Conservation (phyloP, 2,797 vertebrate species). For the Micropoecilia bifurca region DNA sequence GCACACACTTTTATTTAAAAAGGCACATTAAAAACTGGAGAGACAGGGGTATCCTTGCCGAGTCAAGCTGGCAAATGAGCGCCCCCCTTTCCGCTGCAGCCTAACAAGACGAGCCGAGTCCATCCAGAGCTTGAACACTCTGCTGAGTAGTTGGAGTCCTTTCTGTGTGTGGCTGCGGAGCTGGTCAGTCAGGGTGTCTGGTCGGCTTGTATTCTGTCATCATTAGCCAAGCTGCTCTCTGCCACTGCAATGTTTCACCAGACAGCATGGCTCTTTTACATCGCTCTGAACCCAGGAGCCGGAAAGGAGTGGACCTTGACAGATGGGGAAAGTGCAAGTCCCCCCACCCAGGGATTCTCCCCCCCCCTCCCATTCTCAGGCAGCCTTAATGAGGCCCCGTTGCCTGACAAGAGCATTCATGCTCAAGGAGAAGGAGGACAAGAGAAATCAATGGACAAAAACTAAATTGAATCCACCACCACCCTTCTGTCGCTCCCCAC, state of each 20-base stretch:
- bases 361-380: constrained; percentile 1
- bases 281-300: constrained; percentile 44
- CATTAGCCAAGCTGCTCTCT: constrained; percentile 55
- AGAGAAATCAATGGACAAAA: constrained; percentile 22
- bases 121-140: constrained; percentile 42
- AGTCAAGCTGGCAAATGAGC: constrained; percentile 63
- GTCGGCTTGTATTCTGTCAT: constrained; percentile 51
- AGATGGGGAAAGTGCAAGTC: constrained; percentile 36
- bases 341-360: not conserved
- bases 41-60: constrained; percentile 26
- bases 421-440: constrained; percentile 12
- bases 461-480: constrained; percentile 22
- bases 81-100: constrained; percentile 50
- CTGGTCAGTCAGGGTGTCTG: constrained; percentile 37
- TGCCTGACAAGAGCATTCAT: constrained; percentile 30
- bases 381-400: constrained; percentile 41
- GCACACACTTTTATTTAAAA: constrained; percentile 59
- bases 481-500: constrained; percentile 2
- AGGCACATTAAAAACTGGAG: constrained; percentile 65
- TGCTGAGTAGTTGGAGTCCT: constrained; percentile 42
- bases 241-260: constrained; percentile 30
- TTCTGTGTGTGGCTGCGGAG: constrained; percentile 28
- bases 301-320: constrained; percentile 45
- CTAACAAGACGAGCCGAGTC: constrained; percentile 57
- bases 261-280: constrained; percentile 45